Evolutionary conservation across 2,797 vertebrate genomes (phyloP).

Genomic region (Danio albolineatus): DNA sequence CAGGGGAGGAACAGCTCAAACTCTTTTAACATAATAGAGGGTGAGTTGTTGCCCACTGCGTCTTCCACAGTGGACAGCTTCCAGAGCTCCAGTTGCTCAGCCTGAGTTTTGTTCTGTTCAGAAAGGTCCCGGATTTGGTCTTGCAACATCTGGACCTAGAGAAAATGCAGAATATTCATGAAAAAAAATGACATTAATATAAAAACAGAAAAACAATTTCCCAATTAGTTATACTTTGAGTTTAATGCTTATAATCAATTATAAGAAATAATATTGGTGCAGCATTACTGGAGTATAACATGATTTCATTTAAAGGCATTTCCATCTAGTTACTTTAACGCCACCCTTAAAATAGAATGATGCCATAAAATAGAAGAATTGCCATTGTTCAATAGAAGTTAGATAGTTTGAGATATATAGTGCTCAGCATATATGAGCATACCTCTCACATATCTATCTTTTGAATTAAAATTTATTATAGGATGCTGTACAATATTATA

Average conservation of each 20-base stretch:
- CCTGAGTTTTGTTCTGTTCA: conserved; percentile 71
- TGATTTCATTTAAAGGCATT: background rate
- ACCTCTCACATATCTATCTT: no score
- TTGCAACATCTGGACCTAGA: conserved; percentile 77
- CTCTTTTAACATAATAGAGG: conserved; percentile 70
- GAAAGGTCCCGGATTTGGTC: conserved; percentile 67
- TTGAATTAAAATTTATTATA: no score
- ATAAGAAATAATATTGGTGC: background rate
- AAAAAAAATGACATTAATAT: background rate
- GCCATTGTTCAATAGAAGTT: no score
- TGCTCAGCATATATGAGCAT: no score
- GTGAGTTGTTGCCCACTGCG: conserved; percentile 24
- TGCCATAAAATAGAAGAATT: no score
- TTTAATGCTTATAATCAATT: background rate
- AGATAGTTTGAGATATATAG: no score
- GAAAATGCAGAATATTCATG: conserved; percentile 37
- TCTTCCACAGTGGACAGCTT: conserved; percentile 58
- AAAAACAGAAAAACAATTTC: background rate
- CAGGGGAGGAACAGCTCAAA: conserved; percentile 78
- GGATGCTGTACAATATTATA: no score
- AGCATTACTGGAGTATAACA: background rate
- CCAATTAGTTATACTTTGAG: background rate
- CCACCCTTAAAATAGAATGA: no score
- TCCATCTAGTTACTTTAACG: no score
- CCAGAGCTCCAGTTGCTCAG: conserved; percentile 76